Base-by-base conservation (phyloP, 1,140 invertebrate genomes). In the Drosophila paulistorum region DNA sequence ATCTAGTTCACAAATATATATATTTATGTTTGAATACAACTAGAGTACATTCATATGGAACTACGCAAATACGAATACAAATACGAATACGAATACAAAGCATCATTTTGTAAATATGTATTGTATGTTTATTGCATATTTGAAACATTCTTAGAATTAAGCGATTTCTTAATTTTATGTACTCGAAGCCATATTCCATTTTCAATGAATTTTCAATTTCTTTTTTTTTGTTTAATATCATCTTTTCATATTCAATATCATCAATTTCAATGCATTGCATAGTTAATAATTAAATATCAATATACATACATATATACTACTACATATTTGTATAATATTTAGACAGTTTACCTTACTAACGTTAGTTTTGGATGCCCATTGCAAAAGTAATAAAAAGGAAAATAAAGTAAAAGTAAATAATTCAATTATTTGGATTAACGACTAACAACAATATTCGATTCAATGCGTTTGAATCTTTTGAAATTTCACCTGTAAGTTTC, bases 241-340 rank as follows among this genome's bases (percentile, higher is more conserved):
- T 51, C 7, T 51, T 51, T 51, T 51, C 17, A 51, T 51, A 23
- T 23, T 51, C 17, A 71, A 74, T 74, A 74, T 74, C 71, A 59
- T 74, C 71, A 74, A 74, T 73, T 74, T 74, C 71, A 74, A 74
- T 55, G 71, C 71, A 74, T 74, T 74, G 71, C 71, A 74, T 74
- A 63, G 55, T 63, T 74, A 74, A 73, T 66, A 23, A 7, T 51
- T 51, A 51, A 51, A 51, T 51, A 51, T 51, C 45, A 51, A 23
- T 51, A 30, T 6, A 30, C 6, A 30, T 30, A 30, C n/a, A n/a
- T n/a, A n/a, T n/a, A 30, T 51, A 23, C 17, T 51, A 9, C 2
- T 48, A 48, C 7, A 17, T 51, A 30, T n/a, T n/a, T n/a, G n/a
- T 17, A 51, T 3, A 17, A 9, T 20, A 51, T 20, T 51, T 14